Evolutionary conservation across 30 jellyfish, hydroid and myxozoan genomes (phyloP), one percentile per base, ranked within the genome.

Genomic region (Morbakka virulenta): DNA sequence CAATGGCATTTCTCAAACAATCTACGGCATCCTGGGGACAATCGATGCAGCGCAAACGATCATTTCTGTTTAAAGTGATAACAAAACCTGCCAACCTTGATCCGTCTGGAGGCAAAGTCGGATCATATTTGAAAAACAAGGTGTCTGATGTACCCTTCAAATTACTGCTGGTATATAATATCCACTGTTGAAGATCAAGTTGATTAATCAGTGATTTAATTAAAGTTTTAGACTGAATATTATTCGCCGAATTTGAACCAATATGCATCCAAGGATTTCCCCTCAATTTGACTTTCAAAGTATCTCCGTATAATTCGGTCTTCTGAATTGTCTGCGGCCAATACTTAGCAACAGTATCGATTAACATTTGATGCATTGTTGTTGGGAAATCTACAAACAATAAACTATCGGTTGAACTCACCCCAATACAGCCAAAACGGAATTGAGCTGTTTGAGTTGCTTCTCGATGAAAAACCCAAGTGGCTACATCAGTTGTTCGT

Each of bases 391-490:
- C n/a, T n/a, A 81, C 50, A 31, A 81, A 48, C 50, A 69, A 85
- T 20, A 81, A 57, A 49, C 72, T 81, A 47, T 81, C 93, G 0
- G 67, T 17, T 28, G 85, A 67, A 28, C 93, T 81, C 29, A 81
- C 64, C 1, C 93, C 85, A 61, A 81, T 72, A 28, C 85, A 69
- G 1, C 76, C 93, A 57, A 81, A 67, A 0, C 64, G 73, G 27
- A 69, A 69, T 33, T 81, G 93, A 0, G 85, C 67, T 22, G 75
- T 53, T 13, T 22, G 41, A 14, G 74, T 35, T 48, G 70, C 67
- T 68, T 81, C 93, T 24, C 85, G 63, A 35, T 81, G 93, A 30
- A 81, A 81, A 28, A 81, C 21, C 93, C 93, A 81, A 1, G 85
- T 69, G 1, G 93, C 33, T 28, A 81, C 61, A 36, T 81, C 93